Base-by-base conservation (phyloP, 2,113 vertebrate genomes). In the Pluvialis apricaria region DNA sequence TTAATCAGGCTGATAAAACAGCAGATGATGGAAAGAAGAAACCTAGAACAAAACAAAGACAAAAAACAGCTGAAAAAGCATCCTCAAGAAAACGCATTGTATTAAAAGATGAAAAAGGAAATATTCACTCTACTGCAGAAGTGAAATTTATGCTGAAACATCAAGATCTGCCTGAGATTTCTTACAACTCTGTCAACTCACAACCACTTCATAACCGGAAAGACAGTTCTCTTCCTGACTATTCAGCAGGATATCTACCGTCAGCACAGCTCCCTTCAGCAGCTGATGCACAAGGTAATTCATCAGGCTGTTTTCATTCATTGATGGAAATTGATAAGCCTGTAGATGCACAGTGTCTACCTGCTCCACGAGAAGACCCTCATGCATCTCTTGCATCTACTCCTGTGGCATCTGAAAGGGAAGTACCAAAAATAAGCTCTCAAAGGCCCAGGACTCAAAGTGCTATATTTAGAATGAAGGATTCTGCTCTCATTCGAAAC, bases 391-490 rank as follows among this genome's bases (percentile, higher is more conserved):
- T 97, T 3, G 2, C 91, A 61, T 94, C 97, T 95, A 52, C 77
- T 96, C 88, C 97, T 54, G 2, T 95, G 60, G 93, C 88, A 61
- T 82, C 97, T 95, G 98, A 87, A 96, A 97, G 62, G 54, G 97
- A 98, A 70, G 79, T 97, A 96, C 96, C 97, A 94, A 98, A 98
- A 97, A 93, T 97, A 90, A 98, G 88, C 94, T 93, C 97, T 96
- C 98, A 97, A 18, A 96, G 95, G 55, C 91, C 97, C 83, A 97
- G 97, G 88, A 94, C 86, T 95, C 98, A 97, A 85, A 98, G 62
- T 94, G 31, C 96, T 96, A 10, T 98, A 73, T 98, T 98, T 98
- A 97, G 98, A 92, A 93, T 97, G 91, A 98, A 98, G 75, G 98
- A 98, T 65, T 96, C 98, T 83, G 71, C 90, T 76, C 77, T 98